Evolutionary conservation across 1,140 invertebrate species (phyloP), one percentile per base, ranked within the genome.

Genomic region (Vanessa atalanta): DNA sequence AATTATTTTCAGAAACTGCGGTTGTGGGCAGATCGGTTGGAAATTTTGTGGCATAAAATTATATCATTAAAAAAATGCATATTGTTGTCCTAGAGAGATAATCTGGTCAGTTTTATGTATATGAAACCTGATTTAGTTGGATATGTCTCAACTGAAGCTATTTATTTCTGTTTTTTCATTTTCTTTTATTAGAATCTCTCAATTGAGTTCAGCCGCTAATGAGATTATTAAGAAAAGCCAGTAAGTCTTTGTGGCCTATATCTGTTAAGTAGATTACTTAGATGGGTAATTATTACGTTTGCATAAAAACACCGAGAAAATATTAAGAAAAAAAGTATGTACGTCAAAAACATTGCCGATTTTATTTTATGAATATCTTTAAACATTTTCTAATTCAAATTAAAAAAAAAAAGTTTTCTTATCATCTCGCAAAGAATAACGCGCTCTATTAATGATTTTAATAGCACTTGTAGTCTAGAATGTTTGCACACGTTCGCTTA

Each of bases 221-320:
- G 1, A 16, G n/a, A 53, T 53, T 53, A 53, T 53, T 53, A 57
- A 55, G 51, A 55, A 20, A 23, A 11, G 20, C 23, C 9, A 57
- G 16, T 57, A 23, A 57, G 23, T 23, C 53, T 57, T 57, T 57
- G 53, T 23, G 20, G 53, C 16, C 20, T 57, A 57, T 23, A 9
- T 57, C 12, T 11, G 20, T 57, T 57, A 57, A 57, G 20, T 57
- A 57, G 53, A 23, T 57, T 57, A 57, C 53, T 57, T 57, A 20
- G 13, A 57, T 12, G 53, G 16, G 53, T 57, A 23, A 57, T n/a
- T 3, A 57, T 50, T 14, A n/a, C 13, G 48, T 50, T 50, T 14
- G 48, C 9, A 9, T 43, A 43, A 43, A 37, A 9, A 43, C 7
- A 43, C 6, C 9, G 9, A 43, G 37, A 9, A 43, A 43, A 43